A percentile compares a stretch with the other conserved stretches of the same genome.
Conservation (phyloP, 2,797 vertebrate genomes). For the Muraenolepis orangiensis region DNA sequence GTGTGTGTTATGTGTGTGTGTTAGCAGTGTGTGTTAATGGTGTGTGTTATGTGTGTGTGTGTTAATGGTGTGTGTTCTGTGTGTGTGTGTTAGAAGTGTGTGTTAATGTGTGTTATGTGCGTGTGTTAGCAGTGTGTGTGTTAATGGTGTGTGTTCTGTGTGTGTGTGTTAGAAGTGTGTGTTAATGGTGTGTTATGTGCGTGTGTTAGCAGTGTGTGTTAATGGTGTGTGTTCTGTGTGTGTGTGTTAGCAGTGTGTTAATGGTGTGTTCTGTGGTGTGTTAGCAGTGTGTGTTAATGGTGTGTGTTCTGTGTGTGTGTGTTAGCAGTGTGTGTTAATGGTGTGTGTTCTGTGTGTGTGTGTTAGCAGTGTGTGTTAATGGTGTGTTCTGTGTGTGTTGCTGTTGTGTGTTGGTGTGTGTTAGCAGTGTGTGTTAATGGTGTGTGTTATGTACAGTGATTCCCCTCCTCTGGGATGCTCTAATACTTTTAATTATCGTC, state of each 20-base stretch:
- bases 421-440: conserved; percentile 34
- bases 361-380: conserved; percentile 38
- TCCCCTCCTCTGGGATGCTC: conserved; percentile 59
- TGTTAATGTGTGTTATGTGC: not conserved
- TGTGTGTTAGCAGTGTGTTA: conserved; percentile 36
- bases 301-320: conserved; percentile 50
- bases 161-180: not conserved
- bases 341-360: conserved; percentile 25
- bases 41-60: not conserved
- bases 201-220: not conserved
- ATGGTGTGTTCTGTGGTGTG: conserved; percentile 23
- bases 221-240: conserved; percentile 29
- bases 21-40: not conserved
- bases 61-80: not conserved
- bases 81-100: not conserved
- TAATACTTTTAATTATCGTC: conserved; percentile 79
- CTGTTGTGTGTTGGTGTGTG: too few species aligned
- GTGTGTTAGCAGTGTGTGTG: not conserved
- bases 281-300: conserved; percentile 34
- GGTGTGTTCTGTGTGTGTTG: too few species aligned
- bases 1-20: not conserved
- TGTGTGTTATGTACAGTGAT: conserved; percentile 62
- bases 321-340: conserved; percentile 5
- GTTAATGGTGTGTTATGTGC: not conserved
- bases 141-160: not conserved